These are phyloP conservation scores for Epinephelus cyanopodus DNA, from an alignment of 2,113 vertebrate genomes.

Conservation along the genomic window DNA sequence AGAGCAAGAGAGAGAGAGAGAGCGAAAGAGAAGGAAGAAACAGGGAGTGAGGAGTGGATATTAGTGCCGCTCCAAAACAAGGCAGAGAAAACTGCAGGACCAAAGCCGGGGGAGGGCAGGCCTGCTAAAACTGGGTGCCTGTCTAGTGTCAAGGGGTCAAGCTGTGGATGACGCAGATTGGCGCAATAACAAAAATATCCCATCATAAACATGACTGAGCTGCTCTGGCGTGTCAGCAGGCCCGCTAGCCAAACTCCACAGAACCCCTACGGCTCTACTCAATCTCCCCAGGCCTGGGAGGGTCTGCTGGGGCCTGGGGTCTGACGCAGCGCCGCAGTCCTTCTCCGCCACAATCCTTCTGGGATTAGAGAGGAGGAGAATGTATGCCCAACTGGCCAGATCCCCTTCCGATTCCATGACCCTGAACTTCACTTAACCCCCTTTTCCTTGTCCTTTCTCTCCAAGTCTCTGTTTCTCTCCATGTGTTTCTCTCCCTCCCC, in stretches of 20 bases:
- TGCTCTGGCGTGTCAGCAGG: constrained; percentile 69
- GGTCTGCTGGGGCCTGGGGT: constrained; percentile 65
- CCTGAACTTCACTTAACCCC: constrained; percentile 66
- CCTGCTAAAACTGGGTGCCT: constrained; percentile 76
- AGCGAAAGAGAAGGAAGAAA: constrained; percentile 9
- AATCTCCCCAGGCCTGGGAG: constrained; percentile 58
- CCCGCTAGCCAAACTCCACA: constrained; percentile 67
- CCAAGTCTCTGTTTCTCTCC: constrained; percentile 39
- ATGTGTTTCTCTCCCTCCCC: constrained; percentile 42
- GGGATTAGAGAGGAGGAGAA: constrained; percentile 40
- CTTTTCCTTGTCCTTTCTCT: constrained; percentile 22
- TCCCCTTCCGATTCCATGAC: constrained; percentile 70
- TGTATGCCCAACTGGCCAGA: constrained; percentile 55
- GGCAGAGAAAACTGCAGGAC: constrained; percentile 48
- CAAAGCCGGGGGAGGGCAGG: constrained; percentile 51
- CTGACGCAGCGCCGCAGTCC: constrained; percentile 48
- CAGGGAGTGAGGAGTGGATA: constrained; percentile 62
- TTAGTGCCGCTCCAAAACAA: constrained; percentile 64
- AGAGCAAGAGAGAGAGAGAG: constrained; percentile 11
- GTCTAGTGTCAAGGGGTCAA: constrained; percentile 76
- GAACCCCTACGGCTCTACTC: constrained; percentile 59
- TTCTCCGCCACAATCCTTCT: constrained; percentile 56
- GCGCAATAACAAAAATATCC: constrained; percentile 80
- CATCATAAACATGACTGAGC: constrained; percentile 78
- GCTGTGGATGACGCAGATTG: constrained; percentile 81